Base-by-base conservation (phyloP, 2,888 invertebrate genomes). In the Chydorus sphaericus region DNA sequence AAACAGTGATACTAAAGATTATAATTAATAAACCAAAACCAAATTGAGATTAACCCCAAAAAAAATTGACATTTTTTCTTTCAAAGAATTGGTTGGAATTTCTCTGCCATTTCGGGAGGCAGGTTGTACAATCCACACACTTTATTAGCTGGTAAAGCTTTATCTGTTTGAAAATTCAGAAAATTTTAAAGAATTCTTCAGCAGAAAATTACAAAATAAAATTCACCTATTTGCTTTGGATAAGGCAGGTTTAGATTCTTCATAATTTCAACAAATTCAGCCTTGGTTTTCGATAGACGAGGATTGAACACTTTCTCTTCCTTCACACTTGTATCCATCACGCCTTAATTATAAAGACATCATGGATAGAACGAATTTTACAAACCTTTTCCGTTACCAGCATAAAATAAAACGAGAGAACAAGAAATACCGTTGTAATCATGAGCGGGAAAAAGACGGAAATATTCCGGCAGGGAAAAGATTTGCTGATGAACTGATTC, bases 201-300 rank as follows among this genome's bases (percentile, higher is more conserved):
- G 23, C 14, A 44, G 18, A 33, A 33, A 33, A 33, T 33, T 33
- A 33, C 8, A 33, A 33, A 33, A 33, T 33, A 33, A 3, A 70
- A 76, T 70, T n/a, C n/a, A 92, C 93, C 94, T 65, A 98, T 94
- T 80, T 91, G 89, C 69, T 85, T 87, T 0, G 98, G 98, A 70
- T 92, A 92, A 0, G 89, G 79, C 64, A 98, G 75, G 67, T 94
- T 92, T 55, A 98, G 75, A 65, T 88, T 88, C 44, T 85, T 77
- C 98, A 98, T 98, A 39, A 97, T 85, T 23, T 81, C 68, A 10
- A 89, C 73, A 68, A 98, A 98, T 65, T 93, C 85, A 1, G 83
- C 75, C 58, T 85, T 68, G 4, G 77, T 66, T 69, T 89, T 92
- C 0, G 86, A 85, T 58, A 98, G 71, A 58, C 97, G 77, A 0